phyloP scores from a whole-genome alignment of 2,797 vertebrate genomes.

The Rhinella marina region DNA sequence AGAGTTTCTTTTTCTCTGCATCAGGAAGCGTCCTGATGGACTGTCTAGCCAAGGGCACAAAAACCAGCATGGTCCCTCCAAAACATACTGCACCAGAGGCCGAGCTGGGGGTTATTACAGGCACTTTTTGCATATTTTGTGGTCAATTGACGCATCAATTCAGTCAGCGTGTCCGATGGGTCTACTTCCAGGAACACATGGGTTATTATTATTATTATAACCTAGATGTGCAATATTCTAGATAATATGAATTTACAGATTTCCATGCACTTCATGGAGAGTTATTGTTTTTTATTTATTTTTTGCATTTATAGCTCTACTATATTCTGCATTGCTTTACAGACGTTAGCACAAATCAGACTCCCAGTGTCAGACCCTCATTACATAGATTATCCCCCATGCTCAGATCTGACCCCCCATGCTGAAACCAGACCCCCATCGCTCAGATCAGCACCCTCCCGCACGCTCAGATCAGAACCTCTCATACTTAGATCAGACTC shows the following conservation, averaged over 20 bases:
- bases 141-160: slow-evolving; percentile 10
- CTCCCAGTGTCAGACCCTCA: no score
- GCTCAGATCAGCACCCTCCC: no score
- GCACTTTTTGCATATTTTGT: slow-evolving; percentile 23
- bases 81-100: not conserved
- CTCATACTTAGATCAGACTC: no score
- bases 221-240: not conserved
- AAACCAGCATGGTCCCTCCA: not conserved
- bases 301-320: not conserved
- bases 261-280: not conserved
- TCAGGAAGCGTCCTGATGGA: not conserved
- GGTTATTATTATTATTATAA: slow-evolving; percentile 7
- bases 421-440: no score
- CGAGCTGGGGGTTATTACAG: not conserved
- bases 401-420: no score
- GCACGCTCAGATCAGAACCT: no score
- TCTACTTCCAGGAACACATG: not conserved
- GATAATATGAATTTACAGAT: not conserved
- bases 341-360: no score
- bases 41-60: slow-evolving; percentile 33
- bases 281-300: not conserved
- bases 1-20: slow-evolving; percentile 17
- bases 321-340: no score
- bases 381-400: no score
- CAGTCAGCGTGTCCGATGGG: not conserved